Conservation (phyloP, 2,888 invertebrate genomes). For the Drosophila conformis region DNA sequence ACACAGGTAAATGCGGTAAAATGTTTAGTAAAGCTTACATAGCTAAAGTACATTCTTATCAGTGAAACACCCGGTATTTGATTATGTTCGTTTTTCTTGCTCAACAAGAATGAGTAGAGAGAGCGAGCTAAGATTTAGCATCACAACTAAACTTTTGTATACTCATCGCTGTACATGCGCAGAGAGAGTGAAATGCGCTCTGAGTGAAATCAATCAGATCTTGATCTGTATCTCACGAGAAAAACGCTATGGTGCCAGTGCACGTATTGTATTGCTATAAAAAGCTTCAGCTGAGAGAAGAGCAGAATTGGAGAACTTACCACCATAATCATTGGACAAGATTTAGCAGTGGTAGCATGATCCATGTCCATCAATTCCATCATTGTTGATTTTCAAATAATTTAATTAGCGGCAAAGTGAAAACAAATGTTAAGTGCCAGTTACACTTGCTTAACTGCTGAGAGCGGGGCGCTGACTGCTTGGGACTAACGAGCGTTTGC, state of each 20-base stretch:
- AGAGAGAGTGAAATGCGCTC: conserved; percentile 21
- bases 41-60: conserved; percentile 2
- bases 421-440: conserved; percentile 12
- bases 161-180: conserved; percentile 1
- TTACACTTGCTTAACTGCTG: conserved; percentile 63
- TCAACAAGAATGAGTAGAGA: conserved; percentile 30
- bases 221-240: conserved; percentile 19
- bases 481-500: conserved; percentile 47
- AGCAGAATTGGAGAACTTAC: conserved; percentile 70
- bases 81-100: conserved; percentile 14
- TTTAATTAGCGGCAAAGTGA: conserved; percentile 12
- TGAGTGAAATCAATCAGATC: conserved; percentile 31
- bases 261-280: not conserved
- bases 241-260: not conserved
- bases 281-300: not conserved
- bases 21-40: not conserved
- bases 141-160: conserved; percentile 3
- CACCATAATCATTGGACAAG: conserved; percentile 84
- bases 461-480: conserved; percentile 62
- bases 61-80: conserved; percentile 46
- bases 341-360: conserved; percentile 23
- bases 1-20: conserved; percentile 6
- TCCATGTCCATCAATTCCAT: conserved; percentile 40
- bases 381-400: conserved; percentile 7
- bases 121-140: conserved; percentile 27